Conservation (phyloP, 2,797 vertebrate genomes). For the Chelon auratus region DNA sequence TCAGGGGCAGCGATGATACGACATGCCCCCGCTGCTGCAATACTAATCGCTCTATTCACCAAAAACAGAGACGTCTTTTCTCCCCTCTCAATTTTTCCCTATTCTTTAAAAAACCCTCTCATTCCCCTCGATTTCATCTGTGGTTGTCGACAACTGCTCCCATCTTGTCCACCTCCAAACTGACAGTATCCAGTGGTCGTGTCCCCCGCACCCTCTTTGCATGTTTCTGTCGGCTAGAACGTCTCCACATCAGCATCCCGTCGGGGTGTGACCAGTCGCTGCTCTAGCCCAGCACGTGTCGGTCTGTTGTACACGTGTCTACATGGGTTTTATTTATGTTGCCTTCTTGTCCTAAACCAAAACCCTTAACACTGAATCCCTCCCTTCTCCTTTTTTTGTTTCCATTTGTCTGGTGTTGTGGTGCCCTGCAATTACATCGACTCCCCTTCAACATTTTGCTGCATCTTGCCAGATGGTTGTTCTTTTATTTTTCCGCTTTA, state of each 20-base stretch:
- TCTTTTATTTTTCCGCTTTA: slow-evolving; percentile 16
- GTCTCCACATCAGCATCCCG: slow-evolving; percentile 52
- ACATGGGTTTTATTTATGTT: slow-evolving; percentile 42
- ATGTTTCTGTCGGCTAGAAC: slow-evolving; percentile 68
- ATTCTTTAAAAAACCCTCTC: slow-evolving; percentile 77
- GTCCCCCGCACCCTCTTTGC: slow-evolving; percentile 69
- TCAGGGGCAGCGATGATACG: neutral
- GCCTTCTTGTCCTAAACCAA: slow-evolving; percentile 36
- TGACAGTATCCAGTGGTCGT: slow-evolving; percentile 61
- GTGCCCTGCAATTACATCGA: slow-evolving; percentile 44
- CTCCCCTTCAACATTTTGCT: slow-evolving; percentile 40
- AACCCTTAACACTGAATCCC: slow-evolving; percentile 43
- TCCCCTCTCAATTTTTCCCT: slow-evolving; percentile 62
- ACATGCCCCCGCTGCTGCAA: neutral
- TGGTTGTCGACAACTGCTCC: slow-evolving; percentile 54
- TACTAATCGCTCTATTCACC: slow-evolving; percentile 57
- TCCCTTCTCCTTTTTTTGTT: slow-evolving; percentile 10
- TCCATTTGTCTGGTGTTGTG: slow-evolving; percentile 66
- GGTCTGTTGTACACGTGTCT: slow-evolving; percentile 70
- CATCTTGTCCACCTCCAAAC: slow-evolving; percentile 49
- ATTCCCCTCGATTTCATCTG: slow-evolving; percentile 66
- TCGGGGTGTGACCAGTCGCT: slow-evolving; percentile 53
- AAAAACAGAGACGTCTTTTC: slow-evolving; percentile 35
- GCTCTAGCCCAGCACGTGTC: slow-evolving; percentile 68
- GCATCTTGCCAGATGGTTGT: slow-evolving; percentile 62